Evolutionary conservation across 2,797 vertebrate genomes (phyloP).

Genomic region (Danio choprae): DNA sequence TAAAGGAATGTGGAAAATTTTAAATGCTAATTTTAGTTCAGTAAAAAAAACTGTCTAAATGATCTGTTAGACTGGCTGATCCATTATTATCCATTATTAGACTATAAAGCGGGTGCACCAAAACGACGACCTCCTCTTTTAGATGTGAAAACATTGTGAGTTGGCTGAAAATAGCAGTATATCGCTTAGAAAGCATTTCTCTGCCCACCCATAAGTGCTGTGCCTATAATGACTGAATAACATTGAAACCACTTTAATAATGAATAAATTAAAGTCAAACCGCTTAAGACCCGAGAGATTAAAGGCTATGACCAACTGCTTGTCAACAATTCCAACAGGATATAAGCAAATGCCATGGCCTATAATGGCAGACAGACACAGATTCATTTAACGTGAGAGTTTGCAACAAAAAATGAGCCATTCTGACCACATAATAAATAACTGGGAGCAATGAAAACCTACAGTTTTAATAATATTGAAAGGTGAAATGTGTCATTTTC

Average conservation of each 20-base stretch:
- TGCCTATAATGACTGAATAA: conserved; percentile 4
- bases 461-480: conserved; percentile 17
- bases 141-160: not conserved
- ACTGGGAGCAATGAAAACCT: not conserved
- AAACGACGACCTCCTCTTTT: not conserved
- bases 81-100: no score
- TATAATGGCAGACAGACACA: conserved; percentile 45
- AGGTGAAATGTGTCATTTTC: conserved; percentile 16
- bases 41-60: no score
- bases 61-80: no score
- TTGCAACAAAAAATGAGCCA: conserved; percentile 47
- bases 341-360: conserved; percentile 42
- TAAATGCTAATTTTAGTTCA: no score
- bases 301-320: conserved; percentile 57
- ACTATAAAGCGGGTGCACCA: no score
- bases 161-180: not conserved
- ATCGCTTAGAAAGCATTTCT: conserved; percentile 17
- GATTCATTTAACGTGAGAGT: conserved; percentile 52
- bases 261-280: conserved; percentile 58
- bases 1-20: no score
- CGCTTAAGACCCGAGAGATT: conserved; percentile 54
- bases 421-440: conserved; percentile 36
- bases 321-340: conserved; percentile 42
- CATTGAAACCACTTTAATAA: conserved; percentile 42
- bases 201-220: not conserved